Evolutionary conservation across 2,888 invertebrate genomes (phyloP), one percentile per base, ranked within the genome.

Genomic region (Tinea trinotella): DNA sequence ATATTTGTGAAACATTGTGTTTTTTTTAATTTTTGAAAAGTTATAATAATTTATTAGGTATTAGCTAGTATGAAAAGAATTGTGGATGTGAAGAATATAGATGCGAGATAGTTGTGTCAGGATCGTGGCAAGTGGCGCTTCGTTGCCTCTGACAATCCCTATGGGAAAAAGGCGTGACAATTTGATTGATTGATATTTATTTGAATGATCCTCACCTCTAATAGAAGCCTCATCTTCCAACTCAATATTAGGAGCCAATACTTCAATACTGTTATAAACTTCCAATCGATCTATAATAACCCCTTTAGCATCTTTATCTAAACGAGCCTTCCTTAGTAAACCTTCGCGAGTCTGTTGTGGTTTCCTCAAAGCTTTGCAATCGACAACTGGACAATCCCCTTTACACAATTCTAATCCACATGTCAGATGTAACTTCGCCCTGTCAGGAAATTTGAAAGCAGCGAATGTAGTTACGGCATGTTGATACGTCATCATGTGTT

Each of bases 381-480:
- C 86, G 46, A 93, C 91, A 64, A 86, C 75, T 0, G 90, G 90
- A 66, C 94, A 94, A 58, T 80, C 84, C 52, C 90, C 91, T 71
- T 90, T 90, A 66, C 94, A 94, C n/a, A 94, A 75, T 61, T 92
- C 91, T 44, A 94, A 87, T 13, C 90, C 90, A 71, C 94, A 94
- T n/a, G 90, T 90, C 48, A 94, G 78, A 71, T 94, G 94, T 36
- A 94, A 75, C 57, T 92, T 89, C 57, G 92, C 92, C 59, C 93
- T 85, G 65, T 93, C 93, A 2, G 94, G 94, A 73, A 94, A 94
- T 66, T 93, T 93, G 65, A 94, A 94, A 3, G 94, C 94, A 0
- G 92, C 90, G 76, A 94, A 94, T 13, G 90, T 90, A 0, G 93
- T 85, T 1, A 84, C 66, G 1, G 87, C 87, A 58, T 87, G 83